phyloP scores from a whole-genome alignment of 2,113 vertebrate genomes.

The Macrotis lagotis region DNA sequence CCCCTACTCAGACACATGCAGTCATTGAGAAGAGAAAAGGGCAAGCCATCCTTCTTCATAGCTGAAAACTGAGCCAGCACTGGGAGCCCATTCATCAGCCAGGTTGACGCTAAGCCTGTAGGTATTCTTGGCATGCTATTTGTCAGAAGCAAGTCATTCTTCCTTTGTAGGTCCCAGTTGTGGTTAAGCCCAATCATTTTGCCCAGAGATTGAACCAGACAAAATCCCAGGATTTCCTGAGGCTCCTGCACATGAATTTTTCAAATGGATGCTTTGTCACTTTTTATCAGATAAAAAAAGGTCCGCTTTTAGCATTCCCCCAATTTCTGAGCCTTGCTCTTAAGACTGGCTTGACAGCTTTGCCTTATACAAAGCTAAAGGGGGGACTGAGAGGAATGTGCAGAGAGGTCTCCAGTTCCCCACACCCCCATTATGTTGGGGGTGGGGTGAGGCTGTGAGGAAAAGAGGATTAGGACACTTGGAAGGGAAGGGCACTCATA shows the following conservation, averaged over 20 bases:
- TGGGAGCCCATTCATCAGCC: not conserved
- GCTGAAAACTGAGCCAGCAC: not conserved
- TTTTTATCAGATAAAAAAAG: constrained; percentile 31
- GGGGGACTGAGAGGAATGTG: not conserved
- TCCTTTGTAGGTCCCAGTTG: constrained; percentile 12
- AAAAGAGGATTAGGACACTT: not conserved
- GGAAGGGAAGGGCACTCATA: not conserved
- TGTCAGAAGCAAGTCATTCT: not conserved
- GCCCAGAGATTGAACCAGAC: not conserved
- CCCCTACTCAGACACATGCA: not conserved
- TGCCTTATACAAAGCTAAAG: not conserved
- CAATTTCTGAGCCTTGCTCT: not conserved
- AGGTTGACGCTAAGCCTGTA: not conserved
- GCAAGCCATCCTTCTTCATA: not conserved
- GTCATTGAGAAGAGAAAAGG: constrained; percentile 30
- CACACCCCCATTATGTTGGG: not conserved
- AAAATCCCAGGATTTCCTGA: constrained; percentile 25
- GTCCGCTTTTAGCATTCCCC: not conserved
- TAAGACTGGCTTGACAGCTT: not conserved
- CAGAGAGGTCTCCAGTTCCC: not conserved
- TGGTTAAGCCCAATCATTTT: constrained; percentile 45
- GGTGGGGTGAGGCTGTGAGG: not conserved
- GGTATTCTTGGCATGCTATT: not conserved
- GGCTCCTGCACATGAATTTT: not conserved
- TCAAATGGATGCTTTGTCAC: constrained; percentile 48